These are phyloP conservation scores for Coregonus ussuriensis DNA, from an alignment of 2,797 vertebrate genomes.

Conservation along the genomic window DNA sequence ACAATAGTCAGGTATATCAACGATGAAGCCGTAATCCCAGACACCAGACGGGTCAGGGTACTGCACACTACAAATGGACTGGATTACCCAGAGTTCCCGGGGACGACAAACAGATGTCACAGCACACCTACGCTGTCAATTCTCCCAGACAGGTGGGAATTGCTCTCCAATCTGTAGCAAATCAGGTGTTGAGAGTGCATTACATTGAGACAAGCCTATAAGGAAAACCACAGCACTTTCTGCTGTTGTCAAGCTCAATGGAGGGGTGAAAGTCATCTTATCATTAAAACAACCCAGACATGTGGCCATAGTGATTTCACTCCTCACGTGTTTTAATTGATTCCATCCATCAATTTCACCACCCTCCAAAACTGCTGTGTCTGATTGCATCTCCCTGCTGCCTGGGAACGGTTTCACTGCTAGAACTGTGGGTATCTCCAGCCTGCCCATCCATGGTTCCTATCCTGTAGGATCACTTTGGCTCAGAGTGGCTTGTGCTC, in stretches of 20 bases:
- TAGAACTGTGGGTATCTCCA: background rate
- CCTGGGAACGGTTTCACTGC: background rate
- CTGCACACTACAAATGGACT: slow-evolving; percentile 57
- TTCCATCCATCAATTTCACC: slow-evolving; percentile 31
- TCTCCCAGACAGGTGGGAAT: slow-evolving; percentile 65
- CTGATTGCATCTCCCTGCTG: slow-evolving; percentile 1
- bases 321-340: slow-evolving; percentile 35
- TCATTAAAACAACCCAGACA: slow-evolving; percentile 19
- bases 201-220: slow-evolving; percentile 49
- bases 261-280: slow-evolving; percentile 29
- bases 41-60: slow-evolving; percentile 60
- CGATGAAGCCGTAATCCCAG: slow-evolving; percentile 66
- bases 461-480: background rate
- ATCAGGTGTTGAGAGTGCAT: slow-evolving; percentile 56
- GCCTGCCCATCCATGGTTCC: background rate
- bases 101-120: slow-evolving; percentile 68
- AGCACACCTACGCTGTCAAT: slow-evolving; percentile 57
- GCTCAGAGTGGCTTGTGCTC: background rate
- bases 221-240: slow-evolving; percentile 32
- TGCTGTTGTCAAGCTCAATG: slow-evolving; percentile 32
- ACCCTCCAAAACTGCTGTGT: background rate
- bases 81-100: slow-evolving; percentile 63
- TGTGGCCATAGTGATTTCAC: slow-evolving; percentile 28
- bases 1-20: slow-evolving; percentile 64
- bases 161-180: slow-evolving; percentile 53